Evolutionary conservation across 2,113 vertebrate genomes (phyloP), one percentile per base, ranked within the genome.

Genomic region (Calypte anna): DNA sequence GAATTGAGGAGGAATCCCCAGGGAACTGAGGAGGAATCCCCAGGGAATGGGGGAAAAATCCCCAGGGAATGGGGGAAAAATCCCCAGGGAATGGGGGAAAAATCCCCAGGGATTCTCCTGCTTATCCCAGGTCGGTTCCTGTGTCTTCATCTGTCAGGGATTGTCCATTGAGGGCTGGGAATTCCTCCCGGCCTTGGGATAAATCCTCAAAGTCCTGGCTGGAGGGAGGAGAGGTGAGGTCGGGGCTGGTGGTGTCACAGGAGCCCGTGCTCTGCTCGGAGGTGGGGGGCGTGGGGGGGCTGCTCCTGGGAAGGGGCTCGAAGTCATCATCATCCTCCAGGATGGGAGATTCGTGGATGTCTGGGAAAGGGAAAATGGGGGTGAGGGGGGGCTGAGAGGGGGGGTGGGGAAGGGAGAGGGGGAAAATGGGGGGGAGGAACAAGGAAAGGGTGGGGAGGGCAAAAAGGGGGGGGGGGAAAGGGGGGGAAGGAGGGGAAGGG

Each of bases 241-340:
- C 99, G 0, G 99, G 99, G 95, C 99, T 99, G 19, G 98, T 99
- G 19, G 98, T 99, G 97, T 99, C 99, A 5, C 99, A 99, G 8
- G 99, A 99, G 88, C 98, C 99, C 0, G 99, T 99, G 97, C 99
- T 99, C 97, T 99, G 99, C 95, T 99, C 99, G 0, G 99, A 99
- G 75, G 98, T 99, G 93, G 98, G 98, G 1, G 98, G 98, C 86
- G 98, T 98, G 8, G 98, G 98, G 0, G 98, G 98, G 18, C 98
- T 98, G 80, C 98, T 99, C 53, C 97, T 98, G 0, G 98, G 98
- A 43, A 98, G 95, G 4, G 98, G 98, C 94, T 99, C 98, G 28
- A 99, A 99, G 14, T 99, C 98, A 0, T 99, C 98, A 0, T 99
- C 99, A 0, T 99, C 98, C 87, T 99, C 99, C 24, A 98, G 94